Percentiles rank a stretch among this genome's conserved stretches.
Conservation (phyloP, 2,113 vertebrate species). For the Silurus glanis region DNA sequence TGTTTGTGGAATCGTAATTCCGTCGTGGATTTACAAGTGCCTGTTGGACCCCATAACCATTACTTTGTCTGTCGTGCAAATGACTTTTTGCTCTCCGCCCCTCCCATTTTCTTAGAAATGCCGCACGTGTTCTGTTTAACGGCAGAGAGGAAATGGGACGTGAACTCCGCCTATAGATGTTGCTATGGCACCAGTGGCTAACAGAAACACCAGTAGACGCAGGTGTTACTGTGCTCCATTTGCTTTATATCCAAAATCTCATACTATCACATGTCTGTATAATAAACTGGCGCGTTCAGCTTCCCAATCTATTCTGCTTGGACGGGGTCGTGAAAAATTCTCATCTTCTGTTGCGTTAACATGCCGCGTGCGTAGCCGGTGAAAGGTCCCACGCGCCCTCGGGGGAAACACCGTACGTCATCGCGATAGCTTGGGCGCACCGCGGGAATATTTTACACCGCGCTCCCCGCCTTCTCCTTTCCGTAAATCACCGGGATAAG, state of each 20-base stretch:
- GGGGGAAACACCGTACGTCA: constrained; percentile 36
- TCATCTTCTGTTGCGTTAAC: neutral
- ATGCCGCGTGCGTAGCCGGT: constrained; percentile 15
- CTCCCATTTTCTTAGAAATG: neutral
- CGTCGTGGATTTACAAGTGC: neutral
- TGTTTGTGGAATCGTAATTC: neutral
- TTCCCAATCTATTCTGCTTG: neutral
- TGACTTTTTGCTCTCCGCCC: neutral
- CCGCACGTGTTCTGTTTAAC: neutral
- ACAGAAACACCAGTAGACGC: constrained; percentile 10
- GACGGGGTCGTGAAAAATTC: neutral
- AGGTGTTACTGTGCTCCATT: constrained; percentile 6
- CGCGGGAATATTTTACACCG: constrained; percentile 65
- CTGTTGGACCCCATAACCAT: neutral
- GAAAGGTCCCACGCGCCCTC: neutral
- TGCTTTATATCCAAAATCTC: neutral
- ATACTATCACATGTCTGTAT: neutral
- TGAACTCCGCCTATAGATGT: neutral
- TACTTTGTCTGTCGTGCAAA: neutral
- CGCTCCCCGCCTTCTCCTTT: constrained; percentile 67
- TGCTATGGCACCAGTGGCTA: constrained; percentile 22
- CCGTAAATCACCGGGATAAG: constrained; percentile 73
- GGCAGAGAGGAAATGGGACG: neutral
- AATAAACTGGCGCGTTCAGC: neutral
- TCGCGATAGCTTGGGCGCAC: neutral